A percentile compares a stretch with the other conserved stretches of the same genome.
Evolutionary conservation across 2,797 vertebrate genomes (phyloP).

Genomic region (Peromyscus nudipes): DNA sequence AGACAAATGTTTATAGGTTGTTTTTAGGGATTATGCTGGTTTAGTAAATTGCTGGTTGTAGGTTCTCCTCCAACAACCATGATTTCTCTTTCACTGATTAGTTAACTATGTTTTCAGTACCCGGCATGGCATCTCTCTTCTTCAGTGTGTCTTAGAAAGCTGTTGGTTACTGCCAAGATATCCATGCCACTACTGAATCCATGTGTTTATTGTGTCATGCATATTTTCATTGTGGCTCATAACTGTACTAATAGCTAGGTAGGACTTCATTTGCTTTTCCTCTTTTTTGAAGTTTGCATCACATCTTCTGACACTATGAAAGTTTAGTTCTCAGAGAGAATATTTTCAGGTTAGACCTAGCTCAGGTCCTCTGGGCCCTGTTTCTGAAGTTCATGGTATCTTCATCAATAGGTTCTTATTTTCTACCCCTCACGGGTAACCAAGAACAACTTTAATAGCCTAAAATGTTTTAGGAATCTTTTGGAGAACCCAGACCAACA

Average conservation of each 20-base stretch:
- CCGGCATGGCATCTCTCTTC: neutral
- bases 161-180: neutral
- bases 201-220: neutral
- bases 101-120: neutral
- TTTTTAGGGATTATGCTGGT: neutral
- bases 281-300: no score
- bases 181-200: no score
- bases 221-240: no score
- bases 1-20: neutral
- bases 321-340: no score
- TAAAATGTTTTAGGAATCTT: neutral
- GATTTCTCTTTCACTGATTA: neutral
- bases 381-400: neutral
- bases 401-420: neutral
- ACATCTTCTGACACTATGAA: neutral
- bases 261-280: neutral
- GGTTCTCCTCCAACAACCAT: neutral
- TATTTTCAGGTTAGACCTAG: neutral
- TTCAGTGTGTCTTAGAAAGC: neutral
- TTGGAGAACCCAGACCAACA: neutral
- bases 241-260: neutral
- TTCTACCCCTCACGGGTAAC: neutral
- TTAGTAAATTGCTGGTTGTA: neutral
- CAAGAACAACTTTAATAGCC: neutral
- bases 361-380: neutral